Evolutionary conservation across 2,113 vertebrate species (phyloP).

Genomic region (Todiramphus chloris): DNA sequence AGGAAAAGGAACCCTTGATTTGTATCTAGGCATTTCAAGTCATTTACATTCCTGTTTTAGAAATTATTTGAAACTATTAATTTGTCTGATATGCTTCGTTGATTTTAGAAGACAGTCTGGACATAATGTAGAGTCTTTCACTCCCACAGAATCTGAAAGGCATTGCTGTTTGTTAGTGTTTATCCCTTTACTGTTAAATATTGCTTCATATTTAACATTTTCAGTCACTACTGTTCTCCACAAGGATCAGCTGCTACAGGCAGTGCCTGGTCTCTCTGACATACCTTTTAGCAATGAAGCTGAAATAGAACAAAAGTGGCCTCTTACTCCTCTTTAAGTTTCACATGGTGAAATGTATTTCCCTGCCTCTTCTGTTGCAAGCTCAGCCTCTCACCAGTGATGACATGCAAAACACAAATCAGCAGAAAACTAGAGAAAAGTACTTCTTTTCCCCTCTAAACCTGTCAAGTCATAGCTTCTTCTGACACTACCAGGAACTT

Average conservation of each 20-base stretch:
- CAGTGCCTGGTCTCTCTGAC: not conserved
- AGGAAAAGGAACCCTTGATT: not conserved
- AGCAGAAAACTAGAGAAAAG: not conserved
- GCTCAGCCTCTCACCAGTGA: not conserved
- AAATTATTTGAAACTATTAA: not conserved
- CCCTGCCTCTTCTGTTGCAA: not conserved
- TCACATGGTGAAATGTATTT: not conserved
- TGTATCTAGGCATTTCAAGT: not conserved
- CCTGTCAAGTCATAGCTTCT: not conserved
- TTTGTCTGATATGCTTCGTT: not conserved
- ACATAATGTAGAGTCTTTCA: not conserved
- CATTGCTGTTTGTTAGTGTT: not conserved
- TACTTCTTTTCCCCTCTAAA: not conserved
- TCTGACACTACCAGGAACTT: not conserved
- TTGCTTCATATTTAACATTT: not conserved
- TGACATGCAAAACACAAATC: not conserved
- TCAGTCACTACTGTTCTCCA: not conserved
- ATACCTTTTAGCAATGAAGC: not conserved
- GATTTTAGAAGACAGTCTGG: not conserved
- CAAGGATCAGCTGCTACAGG: not conserved
- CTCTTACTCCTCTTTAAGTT: not conserved
- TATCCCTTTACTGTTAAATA: not conserved
- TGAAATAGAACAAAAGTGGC: not conserved
- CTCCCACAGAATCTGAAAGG: not conserved
- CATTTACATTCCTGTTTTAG: not conserved